Evolutionary conservation across 2,797 vertebrate genomes (phyloP), one percentile per base, ranked within the genome.

Genomic region (Stomatorhinus walkeri): DNA sequence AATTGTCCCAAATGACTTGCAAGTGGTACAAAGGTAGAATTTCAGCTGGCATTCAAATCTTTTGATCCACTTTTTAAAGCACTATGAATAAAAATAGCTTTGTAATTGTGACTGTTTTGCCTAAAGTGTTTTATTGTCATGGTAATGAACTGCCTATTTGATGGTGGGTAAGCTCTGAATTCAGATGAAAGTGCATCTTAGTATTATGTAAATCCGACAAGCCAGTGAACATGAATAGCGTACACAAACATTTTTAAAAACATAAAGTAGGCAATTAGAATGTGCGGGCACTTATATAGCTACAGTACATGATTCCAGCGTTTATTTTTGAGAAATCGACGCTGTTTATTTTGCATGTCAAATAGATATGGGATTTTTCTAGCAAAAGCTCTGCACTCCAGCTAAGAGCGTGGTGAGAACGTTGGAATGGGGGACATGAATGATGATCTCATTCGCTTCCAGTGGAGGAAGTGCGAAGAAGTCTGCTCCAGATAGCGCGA

Each of bases 401-500:
- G 72, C 7, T 43, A 40, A 46, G 36, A 43, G 16, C 40, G 16
- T 3, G 72, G 72, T 5, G 2, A 79, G 72, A 46, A 43, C 51
- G 51, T n/a, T n/a, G 28, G 32, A 54, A 52, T 28, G 32, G 28
- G 52, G 52, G 28, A 16, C 49, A 16, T 87, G 85, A 32, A 87
- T 40, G 79, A 48, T 48, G 22, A 12, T 46, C 72, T 48, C 46
- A 32, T 61, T 36, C 24, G 19, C 40, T 12, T 68, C 51, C 86
- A 61, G 72, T 36, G 19, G 46, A 9, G 16, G 72, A 56, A 79
- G 51, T 83, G 48, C 9, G 22, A 83, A n/a, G 19, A 7, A 10
- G 76, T 51, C 24, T 56, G 16, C 51, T 14, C 24, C 36, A 89
- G 86, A 89, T 89, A 61, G 85, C 24, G 43, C 43, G 56, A 22